Conservation (phyloP, 2,888 invertebrate genomes). For the Habroteleia sp. region DNA sequence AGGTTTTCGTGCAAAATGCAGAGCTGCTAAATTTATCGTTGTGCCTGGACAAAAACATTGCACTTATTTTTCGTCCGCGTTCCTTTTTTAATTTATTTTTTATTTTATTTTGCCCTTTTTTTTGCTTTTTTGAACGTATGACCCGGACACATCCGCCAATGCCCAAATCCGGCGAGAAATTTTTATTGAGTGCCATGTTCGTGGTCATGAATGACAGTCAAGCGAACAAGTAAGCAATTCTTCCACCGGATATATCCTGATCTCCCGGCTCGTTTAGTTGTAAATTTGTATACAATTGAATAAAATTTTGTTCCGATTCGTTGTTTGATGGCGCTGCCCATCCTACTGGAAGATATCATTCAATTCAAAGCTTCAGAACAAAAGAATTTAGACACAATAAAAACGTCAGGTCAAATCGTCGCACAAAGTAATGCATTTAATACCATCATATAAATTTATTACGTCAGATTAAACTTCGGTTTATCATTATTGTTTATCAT, state of each 20-base stretch:
- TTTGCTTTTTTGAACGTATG: conserved; percentile 15
- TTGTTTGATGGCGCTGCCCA: conserved; percentile 36
- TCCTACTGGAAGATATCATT: conserved; percentile 46
- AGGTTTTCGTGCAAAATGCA: conserved; percentile 77
- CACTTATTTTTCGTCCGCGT: conserved; percentile 41
- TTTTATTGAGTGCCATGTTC: conserved; percentile 38
- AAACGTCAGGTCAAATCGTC: conserved; percentile 33
- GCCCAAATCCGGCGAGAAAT: conserved; percentile 47
- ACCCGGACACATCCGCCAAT: conserved; percentile 44
- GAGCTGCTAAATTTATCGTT: conserved; percentile 76
- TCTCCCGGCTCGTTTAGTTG: conserved; percentile 52
- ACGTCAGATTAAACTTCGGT: neutral
- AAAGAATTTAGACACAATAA: conserved; percentile 44
- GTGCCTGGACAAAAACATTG: conserved; percentile 66
- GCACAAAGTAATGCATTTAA: conserved; percentile 7
- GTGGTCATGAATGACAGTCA: conserved; percentile 46
- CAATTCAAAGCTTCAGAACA: conserved; percentile 41
- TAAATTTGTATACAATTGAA: conserved; percentile 55
- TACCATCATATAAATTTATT: conserved; percentile 14
- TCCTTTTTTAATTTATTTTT: conserved; percentile 34
- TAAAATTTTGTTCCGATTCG: conserved; percentile 37
- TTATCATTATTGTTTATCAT: neutral
- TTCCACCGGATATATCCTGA: conserved; percentile 49
- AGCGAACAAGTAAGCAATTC: conserved; percentile 50
- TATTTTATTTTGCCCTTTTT: conserved; percentile 10